Base-by-base conservation (phyloP, 2,797 vertebrate species). In the Borostomias antarcticus region DNA sequence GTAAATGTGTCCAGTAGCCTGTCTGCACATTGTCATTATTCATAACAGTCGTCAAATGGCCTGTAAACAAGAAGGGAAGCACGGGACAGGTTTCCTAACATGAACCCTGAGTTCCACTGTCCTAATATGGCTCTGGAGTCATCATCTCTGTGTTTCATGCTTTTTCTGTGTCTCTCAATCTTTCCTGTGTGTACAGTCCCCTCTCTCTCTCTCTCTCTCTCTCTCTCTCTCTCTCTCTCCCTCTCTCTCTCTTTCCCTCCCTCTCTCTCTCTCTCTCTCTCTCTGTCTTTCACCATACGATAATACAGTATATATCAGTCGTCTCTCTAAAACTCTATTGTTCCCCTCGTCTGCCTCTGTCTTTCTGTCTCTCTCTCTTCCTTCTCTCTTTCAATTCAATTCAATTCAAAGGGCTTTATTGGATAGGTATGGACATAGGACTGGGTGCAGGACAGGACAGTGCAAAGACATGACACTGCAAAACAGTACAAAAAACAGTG, bases 11-110 rank as follows among this genome's bases (percentile, higher is more conserved):
- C 68, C 50, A 65, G 53, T 43, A 61, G 35, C 30, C 15, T 17
- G 23, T 57, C 13, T 67, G 43, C 25, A 64, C 50, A 21, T 6
- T 40, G 62, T 71, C 15, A 74, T 72, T 69, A 71, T 75, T 81
- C 62, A 74, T 58, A 43, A 13, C 58, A 73, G 51, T 54, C 9
- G 5, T 33, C 59, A 68, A 11, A 25, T 51, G 58, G 51, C 21
- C 28, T 1, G 17, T 29, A 64, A 67, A 73, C 47, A 69, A 19
- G 2, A 65, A 58, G 7, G 57, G 4, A 43, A 17, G n/a, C n/a
- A n/a, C n/a, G n/a, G n/a, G n/a, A n/a, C n/a, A n/a, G n/a, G n/a
- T n/a, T 61, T 32, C 25, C 33, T 33, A 47, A 65, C 32, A 7
- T 62, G 19, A 73, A 35, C 40, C 5, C n/a, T 65, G 54, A 26